A percentile compares a stretch with the other conserved stretches of the same genome.
phyloP scores from a whole-genome alignment of 2,888 invertebrate genomes.

The Apamea sordens region DNA sequence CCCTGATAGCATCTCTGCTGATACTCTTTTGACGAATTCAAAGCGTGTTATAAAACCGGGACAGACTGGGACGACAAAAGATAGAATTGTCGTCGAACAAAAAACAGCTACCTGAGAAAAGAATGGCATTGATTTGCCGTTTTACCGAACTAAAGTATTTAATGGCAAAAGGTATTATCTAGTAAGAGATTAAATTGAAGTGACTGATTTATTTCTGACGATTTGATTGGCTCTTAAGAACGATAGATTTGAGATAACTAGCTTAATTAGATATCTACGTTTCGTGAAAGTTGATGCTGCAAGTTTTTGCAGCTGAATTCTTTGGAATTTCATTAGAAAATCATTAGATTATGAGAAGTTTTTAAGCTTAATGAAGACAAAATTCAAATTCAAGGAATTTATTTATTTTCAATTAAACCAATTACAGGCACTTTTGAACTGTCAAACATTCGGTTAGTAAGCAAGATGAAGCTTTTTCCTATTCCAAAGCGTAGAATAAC shows the following conservation, averaged over 20 bases:
- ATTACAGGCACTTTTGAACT: too few species aligned
- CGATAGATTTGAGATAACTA: neutral
- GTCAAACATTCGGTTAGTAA: too few species aligned
- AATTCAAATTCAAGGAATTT: too few species aligned
- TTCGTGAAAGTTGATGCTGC: neutral
- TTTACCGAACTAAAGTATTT: conserved; percentile 20
- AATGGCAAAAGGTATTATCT: conserved; percentile 9
- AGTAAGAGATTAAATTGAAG: conserved; percentile 12
- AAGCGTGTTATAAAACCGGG: conserved; percentile 36
- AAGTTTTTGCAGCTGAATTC: neutral
- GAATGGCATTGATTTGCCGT: conserved; percentile 32
- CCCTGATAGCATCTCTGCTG: conserved; percentile 58
- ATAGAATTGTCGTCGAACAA: conserved; percentile 45
- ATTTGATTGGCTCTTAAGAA: conserved; percentile 17
- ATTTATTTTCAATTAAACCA: too few species aligned
- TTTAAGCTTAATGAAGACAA: neutral
- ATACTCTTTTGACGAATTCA: conserved; percentile 50
- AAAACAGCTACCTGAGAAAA: conserved; percentile 62
- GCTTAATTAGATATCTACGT: neutral
- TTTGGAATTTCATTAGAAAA: neutral
- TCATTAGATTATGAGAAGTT: too few species aligned
- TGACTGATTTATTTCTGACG: conserved; percentile 15
- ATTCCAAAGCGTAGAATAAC: too few species aligned
- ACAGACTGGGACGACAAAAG: conserved; percentile 3
- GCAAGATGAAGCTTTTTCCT: too few species aligned